phyloP scores from a whole-genome alignment of 92 coral and sea anemone genomes.

The Palythoa heliodiscus region DNA sequence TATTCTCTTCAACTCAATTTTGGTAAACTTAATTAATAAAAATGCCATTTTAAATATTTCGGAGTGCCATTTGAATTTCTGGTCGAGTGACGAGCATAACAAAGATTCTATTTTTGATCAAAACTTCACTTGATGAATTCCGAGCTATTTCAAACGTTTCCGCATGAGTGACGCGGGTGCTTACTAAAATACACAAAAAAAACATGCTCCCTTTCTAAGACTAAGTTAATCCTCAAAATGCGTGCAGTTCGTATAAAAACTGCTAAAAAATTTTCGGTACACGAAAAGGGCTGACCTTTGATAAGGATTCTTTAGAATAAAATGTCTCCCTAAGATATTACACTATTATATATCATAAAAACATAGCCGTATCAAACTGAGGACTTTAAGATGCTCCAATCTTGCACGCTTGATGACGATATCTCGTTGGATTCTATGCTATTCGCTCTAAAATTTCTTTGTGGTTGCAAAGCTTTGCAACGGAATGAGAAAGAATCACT shows the following conservation, averaged over 20 bases:
- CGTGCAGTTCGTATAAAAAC: no score
- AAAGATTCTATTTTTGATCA: conserved; percentile 22
- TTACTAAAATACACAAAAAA: no score
- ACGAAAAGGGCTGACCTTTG: not conserved
- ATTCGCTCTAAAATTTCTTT: conserved; percentile 21
- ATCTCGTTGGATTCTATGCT: not conserved
- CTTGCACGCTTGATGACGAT: not conserved
- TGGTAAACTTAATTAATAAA: not conserved
- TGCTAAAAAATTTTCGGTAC: no score
- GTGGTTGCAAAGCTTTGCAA: conserved; percentile 21
- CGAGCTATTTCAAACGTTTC: not conserved
- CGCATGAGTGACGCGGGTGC: not conserved
- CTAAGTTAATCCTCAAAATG: not conserved
- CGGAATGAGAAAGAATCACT: not conserved
- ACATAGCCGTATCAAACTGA: no score
- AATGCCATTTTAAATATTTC: not conserved
- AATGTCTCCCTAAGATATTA: no score
- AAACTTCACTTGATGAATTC: conserved; percentile 31
- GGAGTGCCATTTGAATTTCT: conserved; percentile 4
- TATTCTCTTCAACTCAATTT: not conserved
- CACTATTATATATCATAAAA: no score
- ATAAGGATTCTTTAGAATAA: not conserved
- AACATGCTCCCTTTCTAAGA: not conserved
- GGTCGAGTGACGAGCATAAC: not conserved
- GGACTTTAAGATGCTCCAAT: not conserved